phyloP scores from a whole-genome alignment of 2,113 vertebrate genomes.

The Thoracochromis brauschi region DNA sequence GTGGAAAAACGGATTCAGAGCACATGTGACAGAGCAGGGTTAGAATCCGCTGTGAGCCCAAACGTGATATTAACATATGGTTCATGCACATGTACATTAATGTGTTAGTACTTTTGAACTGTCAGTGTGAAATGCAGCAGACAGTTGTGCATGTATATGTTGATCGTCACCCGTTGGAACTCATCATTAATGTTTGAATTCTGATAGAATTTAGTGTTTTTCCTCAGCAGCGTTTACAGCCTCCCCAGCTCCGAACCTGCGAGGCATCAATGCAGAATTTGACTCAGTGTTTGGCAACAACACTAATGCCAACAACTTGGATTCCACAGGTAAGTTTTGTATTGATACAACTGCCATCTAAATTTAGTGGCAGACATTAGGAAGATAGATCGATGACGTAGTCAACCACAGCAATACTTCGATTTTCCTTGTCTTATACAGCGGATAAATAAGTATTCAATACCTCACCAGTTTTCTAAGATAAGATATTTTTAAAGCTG shows the following conservation, averaged over 20 bases:
- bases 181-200: background rate
- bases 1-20: background rate
- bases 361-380: background rate
- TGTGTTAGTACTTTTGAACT: background rate
- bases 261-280: conserved; percentile 91
- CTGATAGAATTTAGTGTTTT: background rate
- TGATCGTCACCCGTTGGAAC: background rate
- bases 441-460: background rate
- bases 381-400: background rate
- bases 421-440: background rate
- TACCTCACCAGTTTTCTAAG: background rate
- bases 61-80: background rate
- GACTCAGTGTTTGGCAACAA: conserved; percentile 96
- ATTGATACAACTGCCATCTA: background rate
- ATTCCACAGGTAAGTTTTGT: conserved; percentile 78
- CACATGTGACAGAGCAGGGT: background rate
- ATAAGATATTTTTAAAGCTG: background rate
- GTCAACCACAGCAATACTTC: background rate
- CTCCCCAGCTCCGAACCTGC: conserved; percentile 77
- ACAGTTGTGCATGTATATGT: background rate
- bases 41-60: background rate
- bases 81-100: background rate
- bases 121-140: background rate
- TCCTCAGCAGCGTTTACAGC: conserved; percentile 76
- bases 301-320: conserved; percentile 74